A percentile compares a stretch with the other conserved stretches of the same genome.
These are phyloP conservation scores for Pandemis corylana DNA, from an alignment of 2,888 invertebrate species.

Conservation along the genomic window DNA sequence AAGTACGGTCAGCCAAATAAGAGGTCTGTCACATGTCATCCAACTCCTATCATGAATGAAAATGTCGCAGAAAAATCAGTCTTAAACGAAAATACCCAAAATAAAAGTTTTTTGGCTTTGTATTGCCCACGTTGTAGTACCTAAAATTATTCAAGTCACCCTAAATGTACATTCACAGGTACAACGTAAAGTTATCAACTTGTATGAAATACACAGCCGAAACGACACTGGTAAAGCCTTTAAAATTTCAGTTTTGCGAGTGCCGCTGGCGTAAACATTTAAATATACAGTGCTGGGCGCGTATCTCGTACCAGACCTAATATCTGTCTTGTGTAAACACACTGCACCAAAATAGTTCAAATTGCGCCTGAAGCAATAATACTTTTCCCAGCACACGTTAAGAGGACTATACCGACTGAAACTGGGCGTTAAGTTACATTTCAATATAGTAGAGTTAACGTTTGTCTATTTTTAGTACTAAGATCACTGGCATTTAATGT, in stretches of 20 bases:
- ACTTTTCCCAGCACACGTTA: constrained; percentile 3
- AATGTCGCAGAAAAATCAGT: too few species aligned
- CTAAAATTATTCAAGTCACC: too few species aligned
- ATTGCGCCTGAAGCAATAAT: constrained; percentile 11
- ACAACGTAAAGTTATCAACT: not conserved
- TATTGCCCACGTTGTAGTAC: too few species aligned
- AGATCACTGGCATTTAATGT: too few species aligned
- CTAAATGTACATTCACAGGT: not conserved
- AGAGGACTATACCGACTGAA: not conserved
- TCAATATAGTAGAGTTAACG: too few species aligned
- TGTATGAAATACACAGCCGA: not conserved
- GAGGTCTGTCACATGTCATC: too few species aligned
- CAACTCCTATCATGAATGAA: too few species aligned
- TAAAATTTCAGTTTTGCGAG: constrained; percentile 11
- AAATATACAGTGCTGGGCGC: constrained; percentile 7
- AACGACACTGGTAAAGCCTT: not conserved
- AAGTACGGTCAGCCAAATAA: too few species aligned
- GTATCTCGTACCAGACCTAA: constrained; percentile 9
- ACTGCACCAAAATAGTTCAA: constrained; percentile 9
- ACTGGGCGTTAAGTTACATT: too few species aligned
- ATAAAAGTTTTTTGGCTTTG: too few species aligned
- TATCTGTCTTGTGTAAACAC: constrained; percentile 7
- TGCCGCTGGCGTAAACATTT: constrained; percentile 11
- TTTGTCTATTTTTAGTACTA: too few species aligned
- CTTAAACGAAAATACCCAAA: too few species aligned